Evolutionary conservation across 30 jellyfish, hydroid and myxozoan species (phyloP).

Genomic region (Cassiopea andromeda): DNA sequence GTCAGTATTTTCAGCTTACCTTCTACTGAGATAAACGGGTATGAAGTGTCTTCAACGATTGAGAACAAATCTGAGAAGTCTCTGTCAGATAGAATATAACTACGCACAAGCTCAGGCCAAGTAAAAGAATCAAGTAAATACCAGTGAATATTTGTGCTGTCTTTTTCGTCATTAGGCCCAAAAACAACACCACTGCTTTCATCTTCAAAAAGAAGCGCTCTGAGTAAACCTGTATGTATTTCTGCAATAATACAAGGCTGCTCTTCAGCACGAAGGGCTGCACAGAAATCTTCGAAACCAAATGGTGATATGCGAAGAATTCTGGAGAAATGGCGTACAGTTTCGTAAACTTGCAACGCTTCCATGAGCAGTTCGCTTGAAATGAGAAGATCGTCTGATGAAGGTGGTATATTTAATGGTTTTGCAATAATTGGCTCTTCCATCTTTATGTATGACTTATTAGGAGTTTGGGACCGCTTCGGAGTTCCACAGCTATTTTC

Average conservation of each 20-base stretch:
- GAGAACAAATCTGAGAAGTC: constrained; percentile 67
- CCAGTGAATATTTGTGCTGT: constrained; percentile 85
- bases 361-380: constrained; percentile 67
- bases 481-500: constrained; percentile 63
- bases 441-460: constrained; percentile 1
- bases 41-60: constrained; percentile 77
- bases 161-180: constrained; percentile 91
- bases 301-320: constrained; percentile 88
- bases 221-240: constrained; percentile 68
- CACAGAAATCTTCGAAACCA: constrained; percentile 93
- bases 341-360: constrained; percentile 91
- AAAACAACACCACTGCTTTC: constrained; percentile 78
- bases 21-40: constrained; percentile 84
- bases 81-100: constrained; percentile 79
- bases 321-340: constrained; percentile 89
- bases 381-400: constrained; percentile 80
- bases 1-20: constrained; percentile 73
- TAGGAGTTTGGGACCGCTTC: constrained; percentile 11
- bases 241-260: constrained; percentile 91
- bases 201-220: constrained; percentile 81
- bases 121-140: constrained; percentile 89
- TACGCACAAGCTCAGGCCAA: constrained; percentile 95
- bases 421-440: constrained; percentile 56
- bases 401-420: constrained; percentile 82
- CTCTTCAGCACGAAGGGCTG: constrained; percentile 85